phyloP scores from a whole-genome alignment of 2,888 invertebrate genomes.

The Rhagonycha lutea region DNA sequence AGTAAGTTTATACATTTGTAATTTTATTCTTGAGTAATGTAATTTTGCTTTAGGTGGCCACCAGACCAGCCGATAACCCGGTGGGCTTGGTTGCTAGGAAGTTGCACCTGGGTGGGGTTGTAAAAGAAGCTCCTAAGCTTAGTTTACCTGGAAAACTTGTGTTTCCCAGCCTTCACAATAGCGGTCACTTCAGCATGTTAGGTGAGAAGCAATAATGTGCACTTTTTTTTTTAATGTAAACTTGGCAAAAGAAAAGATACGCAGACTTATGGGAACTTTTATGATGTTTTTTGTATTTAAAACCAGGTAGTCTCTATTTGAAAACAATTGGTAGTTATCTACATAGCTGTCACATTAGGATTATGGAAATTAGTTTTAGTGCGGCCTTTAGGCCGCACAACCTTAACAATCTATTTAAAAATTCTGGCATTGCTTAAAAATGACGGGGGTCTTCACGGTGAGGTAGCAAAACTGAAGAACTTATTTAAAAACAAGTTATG shows the following conservation, averaged over 20 bases:
- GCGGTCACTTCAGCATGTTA: slow-evolving; percentile 96
- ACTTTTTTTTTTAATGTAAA: not conserved
- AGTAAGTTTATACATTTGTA: slow-evolving; percentile 38
- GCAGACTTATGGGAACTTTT: too few relatives aligned
- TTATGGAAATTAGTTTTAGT: too few relatives aligned
- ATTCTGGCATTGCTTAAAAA: too few relatives aligned
- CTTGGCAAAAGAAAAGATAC: not conserved
- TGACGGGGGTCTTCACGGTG: too few relatives aligned
- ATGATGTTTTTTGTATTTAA: too few relatives aligned
- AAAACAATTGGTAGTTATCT: too few relatives aligned
- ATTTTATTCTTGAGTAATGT: not conserved
- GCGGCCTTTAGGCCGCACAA: too few relatives aligned
- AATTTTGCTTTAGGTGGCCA: slow-evolving; percentile 64
- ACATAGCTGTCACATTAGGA: too few relatives aligned
- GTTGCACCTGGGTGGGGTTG: slow-evolving; percentile 87
- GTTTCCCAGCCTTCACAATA: slow-evolving; percentile 95
- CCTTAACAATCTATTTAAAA: too few relatives aligned
- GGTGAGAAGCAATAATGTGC: slow-evolving; percentile 46
- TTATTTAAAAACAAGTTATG: too few relatives aligned
- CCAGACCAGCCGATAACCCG: slow-evolving; percentile 87
- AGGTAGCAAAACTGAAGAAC: too few relatives aligned
- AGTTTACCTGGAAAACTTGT: slow-evolving; percentile 96
- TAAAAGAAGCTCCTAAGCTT: slow-evolving; percentile 91
- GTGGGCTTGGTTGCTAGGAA: slow-evolving; percentile 92
- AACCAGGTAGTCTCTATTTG: too few relatives aligned